Percentiles rank a stretch among this genome's conserved stretches.
These are phyloP conservation scores for Nomia melanderi DNA, from an alignment of 1,140 invertebrate species.

Conservation along the genomic window DNA sequence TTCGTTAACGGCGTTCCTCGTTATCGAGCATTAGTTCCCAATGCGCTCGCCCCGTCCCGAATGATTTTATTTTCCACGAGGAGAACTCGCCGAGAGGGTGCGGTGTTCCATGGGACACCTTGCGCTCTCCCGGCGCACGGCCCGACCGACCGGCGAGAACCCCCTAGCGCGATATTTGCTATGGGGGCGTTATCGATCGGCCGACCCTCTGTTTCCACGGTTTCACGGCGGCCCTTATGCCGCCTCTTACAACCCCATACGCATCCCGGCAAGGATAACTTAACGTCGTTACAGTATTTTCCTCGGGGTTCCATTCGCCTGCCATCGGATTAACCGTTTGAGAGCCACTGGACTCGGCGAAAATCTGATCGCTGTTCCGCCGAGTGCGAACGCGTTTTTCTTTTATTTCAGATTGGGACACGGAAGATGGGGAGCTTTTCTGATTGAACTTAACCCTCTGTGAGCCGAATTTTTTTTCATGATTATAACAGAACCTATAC, in stretches of 20 bases:
- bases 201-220: conserved; percentile 56
- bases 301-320: not conserved
- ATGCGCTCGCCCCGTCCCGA: conserved; percentile 6
- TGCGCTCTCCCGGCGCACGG: conserved; percentile 37
- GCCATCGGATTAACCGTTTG: no score
- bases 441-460: no score
- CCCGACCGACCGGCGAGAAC: conserved; percentile 28
- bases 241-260: conserved; percentile 49
- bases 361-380: no score
- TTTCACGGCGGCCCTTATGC: conserved; percentile 56
- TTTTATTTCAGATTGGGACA: no score
- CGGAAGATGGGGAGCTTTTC: no score
- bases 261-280: conserved; percentile 11
- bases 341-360: no score
- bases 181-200: conserved; percentile 69
- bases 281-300: conserved; percentile 47
- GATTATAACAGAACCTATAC: no score
- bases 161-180: conserved; percentile 63
- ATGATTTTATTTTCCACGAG: conserved; percentile 36
- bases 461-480: no score
- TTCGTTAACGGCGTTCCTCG: conserved; percentile 17
- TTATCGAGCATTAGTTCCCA: conserved; percentile 33
- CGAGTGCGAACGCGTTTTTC: no score
- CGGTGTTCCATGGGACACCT: conserved; percentile 53
- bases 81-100: conserved; percentile 19